Conservation (phyloP, 2,113 vertebrate genomes). For the Brachypteracias leptosomus region DNA sequence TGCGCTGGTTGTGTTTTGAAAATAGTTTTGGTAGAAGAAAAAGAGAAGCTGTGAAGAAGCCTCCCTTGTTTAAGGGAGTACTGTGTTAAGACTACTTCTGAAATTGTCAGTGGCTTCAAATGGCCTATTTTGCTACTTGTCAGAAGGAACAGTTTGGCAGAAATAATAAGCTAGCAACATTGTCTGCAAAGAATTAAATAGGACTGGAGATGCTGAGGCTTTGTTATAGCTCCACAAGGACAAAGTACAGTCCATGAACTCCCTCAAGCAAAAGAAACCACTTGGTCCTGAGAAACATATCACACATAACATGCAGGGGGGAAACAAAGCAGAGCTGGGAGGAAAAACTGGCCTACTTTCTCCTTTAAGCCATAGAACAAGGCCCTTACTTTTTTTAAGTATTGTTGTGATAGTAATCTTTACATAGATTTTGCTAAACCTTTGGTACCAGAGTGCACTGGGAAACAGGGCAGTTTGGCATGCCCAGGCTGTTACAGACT, state of each 20-base stretch:
- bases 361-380: neutral
- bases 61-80: neutral
- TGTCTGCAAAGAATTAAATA: neutral
- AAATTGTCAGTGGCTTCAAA: neutral
- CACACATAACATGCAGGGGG: fast-evolving
- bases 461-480: neutral
- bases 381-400: neutral
- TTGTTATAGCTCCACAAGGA: neutral
- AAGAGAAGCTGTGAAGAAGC: neutral
- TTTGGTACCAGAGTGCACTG: neutral
- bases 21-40: conserved; percentile 8
- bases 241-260: neutral
- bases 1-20: conserved; percentile 15
- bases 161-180: neutral
- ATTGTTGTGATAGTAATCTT: fast-evolving
- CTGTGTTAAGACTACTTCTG: neutral
- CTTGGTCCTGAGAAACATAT: neutral
- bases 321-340: neutral
- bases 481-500: neutral
- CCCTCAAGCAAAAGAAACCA: neutral
- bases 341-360: neutral
- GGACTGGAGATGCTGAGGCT: neutral
- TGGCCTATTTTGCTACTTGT: neutral
- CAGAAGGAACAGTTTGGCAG: neutral
- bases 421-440: fast-evolving